phyloP scores from a whole-genome alignment of 1,140 invertebrate genomes.

The Sitodiplosis mosellana region DNA sequence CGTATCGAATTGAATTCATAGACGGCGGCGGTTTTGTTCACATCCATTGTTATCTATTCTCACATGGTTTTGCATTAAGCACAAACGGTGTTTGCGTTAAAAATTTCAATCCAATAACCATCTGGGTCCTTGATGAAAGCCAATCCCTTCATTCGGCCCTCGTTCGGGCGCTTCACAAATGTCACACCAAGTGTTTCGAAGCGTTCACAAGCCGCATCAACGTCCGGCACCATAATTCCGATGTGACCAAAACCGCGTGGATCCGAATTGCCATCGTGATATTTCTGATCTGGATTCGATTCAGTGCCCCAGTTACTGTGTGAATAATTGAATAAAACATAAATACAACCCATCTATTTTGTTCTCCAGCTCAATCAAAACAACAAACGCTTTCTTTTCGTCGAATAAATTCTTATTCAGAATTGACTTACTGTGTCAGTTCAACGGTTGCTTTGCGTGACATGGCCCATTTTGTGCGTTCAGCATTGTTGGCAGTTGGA shows the following conservation, averaged over 20 bases:
- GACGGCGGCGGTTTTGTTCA: too few relatives aligned
- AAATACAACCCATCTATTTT: neutral
- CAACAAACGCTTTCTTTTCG: too few relatives aligned
- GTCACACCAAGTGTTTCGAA: conserved; percentile 75
- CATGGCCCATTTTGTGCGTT: conserved; percentile 59
- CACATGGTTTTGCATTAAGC: too few relatives aligned
- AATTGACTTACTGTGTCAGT: conserved; percentile 64
- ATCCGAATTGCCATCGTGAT: conserved; percentile 85
- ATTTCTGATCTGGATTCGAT: conserved; percentile 52
- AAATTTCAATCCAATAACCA: conserved; percentile 93
- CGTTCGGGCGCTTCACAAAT: conserved; percentile 77
- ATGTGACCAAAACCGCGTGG: conserved; percentile 85
- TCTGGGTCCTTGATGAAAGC: conserved; percentile 92
- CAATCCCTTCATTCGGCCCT: conserved; percentile 84
- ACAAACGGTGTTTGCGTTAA: conserved; percentile 45
- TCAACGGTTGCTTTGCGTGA: conserved; percentile 75
- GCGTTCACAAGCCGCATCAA: conserved; percentile 61
- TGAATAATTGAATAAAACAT: neutral
- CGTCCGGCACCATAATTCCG: conserved; percentile 75
- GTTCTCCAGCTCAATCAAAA: too few relatives aligned
- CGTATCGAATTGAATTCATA: too few relatives aligned
- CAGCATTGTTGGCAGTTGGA: conserved; percentile 37
- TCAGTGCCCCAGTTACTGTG: conserved; percentile 87
- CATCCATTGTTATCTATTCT: too few relatives aligned
- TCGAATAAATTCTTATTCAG: neutral